Base-by-base conservation (phyloP, 1,140 invertebrate genomes). In the Zaprionus nigranus region DNA sequence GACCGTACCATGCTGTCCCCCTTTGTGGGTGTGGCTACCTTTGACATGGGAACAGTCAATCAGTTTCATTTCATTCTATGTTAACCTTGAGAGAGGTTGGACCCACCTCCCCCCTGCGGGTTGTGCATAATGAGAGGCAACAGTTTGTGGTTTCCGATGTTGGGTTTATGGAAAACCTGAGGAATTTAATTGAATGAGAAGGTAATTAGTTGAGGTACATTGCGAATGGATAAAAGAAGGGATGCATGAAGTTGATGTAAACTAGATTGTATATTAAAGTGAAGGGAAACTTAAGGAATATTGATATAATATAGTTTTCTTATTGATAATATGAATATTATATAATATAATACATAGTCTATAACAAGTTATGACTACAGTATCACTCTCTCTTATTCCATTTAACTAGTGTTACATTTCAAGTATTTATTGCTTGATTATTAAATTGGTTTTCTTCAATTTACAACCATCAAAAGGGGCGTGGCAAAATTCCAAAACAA, bases 11-110 rank as follows among this genome's bases (percentile, higher is more conserved):
- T n/a, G 38, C 38, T 62, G 40, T 40, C 38, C 20, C 30, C 30
- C 24, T 46, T 46, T 38, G 26, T 63, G 69, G 69, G 69, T 73
- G 62, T 64, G n/a, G 28, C 59, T 51, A 12, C 9, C 15, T 56
- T 40, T 54, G 30, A 70, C 74, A 72, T 73, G 78, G 61, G 63
- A 81, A 71, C 65, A 90, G 84, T 90, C 85, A 88, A 88, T 88
- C 84, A 81, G 65, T 78, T 75, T 34, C 30, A 13, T 30, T 38
- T 51, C 13, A 40, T 11, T 51, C 49, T 26, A n/a, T 26, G 20
- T 20, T 53, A 63, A 57, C 61, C 61, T 24, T 28, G 28, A 5
- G 17, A 5, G 12, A 40, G 53, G 49, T 13, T 57, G 1, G 13
- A 12, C 53, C 26, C 17, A 2, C 12, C 30, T 5, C n/a, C 13